Percentiles rank a stretch among this genome's conserved stretches.
Conservation (phyloP, 1,140 invertebrate species). For the Tetragnatha versicolor region DNA sequence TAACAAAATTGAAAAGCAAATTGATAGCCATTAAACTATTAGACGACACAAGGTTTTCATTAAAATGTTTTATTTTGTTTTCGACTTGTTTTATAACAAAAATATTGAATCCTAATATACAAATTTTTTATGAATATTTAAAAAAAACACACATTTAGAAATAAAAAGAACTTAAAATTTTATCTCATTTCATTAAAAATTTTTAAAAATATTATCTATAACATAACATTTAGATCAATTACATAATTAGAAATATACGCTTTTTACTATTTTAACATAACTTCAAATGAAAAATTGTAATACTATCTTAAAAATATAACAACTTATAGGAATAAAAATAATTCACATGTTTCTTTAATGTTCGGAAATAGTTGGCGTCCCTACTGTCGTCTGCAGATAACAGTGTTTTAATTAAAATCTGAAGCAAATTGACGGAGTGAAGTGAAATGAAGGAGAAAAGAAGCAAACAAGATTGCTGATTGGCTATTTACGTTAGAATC, state of each 20-base stretch:
- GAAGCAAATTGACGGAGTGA: no score
- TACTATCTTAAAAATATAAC: not conserved
- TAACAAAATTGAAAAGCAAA: not conserved
- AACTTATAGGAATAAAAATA: not conserved
- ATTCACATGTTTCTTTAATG: not conserved
- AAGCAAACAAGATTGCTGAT: no score
- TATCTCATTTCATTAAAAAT: not conserved
- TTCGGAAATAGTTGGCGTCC: not conserved
- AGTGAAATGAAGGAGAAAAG: no score
- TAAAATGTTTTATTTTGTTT: not conserved
- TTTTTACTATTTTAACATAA: not conserved
- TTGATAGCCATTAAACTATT: not conserved
- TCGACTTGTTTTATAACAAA: not conserved
- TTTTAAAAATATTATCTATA: not conserved
- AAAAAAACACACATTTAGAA: not conserved
- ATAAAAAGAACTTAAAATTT: not conserved
- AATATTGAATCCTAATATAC: not conserved
- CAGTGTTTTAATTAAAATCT: no score
- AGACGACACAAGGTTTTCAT: not conserved
- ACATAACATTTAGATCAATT: not conserved
- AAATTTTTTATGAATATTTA: not conserved
- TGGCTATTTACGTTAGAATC: no score
- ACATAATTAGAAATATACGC: not conserved
- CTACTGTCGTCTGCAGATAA: not conserved
- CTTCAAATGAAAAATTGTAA: not conserved